Percentiles rank a stretch among this genome's conserved stretches.
Conservation (phyloP, 2,888 invertebrate genomes). For the Spodoptera exigua region DNA sequence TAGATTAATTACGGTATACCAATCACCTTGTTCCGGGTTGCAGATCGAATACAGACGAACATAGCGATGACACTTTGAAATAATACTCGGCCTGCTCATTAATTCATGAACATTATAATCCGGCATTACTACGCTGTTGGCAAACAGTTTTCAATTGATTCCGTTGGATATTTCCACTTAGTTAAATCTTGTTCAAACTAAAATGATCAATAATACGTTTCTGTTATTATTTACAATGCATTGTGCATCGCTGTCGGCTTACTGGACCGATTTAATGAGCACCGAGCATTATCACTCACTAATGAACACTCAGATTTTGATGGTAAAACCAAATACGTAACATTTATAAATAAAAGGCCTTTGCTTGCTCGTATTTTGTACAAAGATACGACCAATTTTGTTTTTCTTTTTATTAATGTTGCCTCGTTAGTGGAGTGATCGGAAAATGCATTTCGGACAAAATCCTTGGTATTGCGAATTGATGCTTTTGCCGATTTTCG, state of each 20-base stretch:
- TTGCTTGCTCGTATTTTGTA: neutral
- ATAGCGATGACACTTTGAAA: too few relatives aligned
- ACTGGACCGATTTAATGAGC: neutral
- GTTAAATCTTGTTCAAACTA: neutral
- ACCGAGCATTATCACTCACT: neutral
- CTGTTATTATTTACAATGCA: neutral
- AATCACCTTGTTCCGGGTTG: too few relatives aligned
- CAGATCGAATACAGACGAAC: too few relatives aligned
- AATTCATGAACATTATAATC: neutral
- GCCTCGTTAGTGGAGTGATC: too few relatives aligned
- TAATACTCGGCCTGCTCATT: too few relatives aligned
- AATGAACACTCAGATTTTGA: neutral
- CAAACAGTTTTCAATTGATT: neutral
- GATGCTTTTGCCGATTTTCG: too few relatives aligned
- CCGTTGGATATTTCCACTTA: neutral
- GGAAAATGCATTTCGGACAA: too few relatives aligned
- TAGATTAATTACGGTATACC: too few relatives aligned
- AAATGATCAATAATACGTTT: neutral
- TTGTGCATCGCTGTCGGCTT: neutral
- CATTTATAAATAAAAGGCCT: neutral
- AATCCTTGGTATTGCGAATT: too few relatives aligned
- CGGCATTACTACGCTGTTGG: neutral
- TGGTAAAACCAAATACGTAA: neutral
- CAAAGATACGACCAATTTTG: too few relatives aligned
- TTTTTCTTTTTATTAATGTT: too few relatives aligned